Evolutionary conservation across 1,140 invertebrate species (phyloP).

Genomic region (Drosophila murphyi): DNA sequence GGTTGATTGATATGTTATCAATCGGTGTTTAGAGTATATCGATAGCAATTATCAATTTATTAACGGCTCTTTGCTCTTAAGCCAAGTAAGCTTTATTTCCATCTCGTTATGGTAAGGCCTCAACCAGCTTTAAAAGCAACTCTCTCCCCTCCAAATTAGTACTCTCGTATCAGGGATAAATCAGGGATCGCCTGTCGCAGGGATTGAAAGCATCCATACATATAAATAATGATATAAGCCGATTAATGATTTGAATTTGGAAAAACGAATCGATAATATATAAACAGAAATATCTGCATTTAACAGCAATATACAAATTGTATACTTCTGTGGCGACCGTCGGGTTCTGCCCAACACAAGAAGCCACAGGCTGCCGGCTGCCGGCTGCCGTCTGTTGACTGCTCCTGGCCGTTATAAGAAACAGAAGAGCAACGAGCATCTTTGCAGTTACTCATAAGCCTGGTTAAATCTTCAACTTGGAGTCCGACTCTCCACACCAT

Average conservation of each 20-base stretch:
- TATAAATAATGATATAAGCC: too few species aligned
- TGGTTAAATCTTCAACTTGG: constrained; percentile 16
- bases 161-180: too few species aligned
- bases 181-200: too few species aligned
- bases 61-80: not conserved
- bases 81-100: too few species aligned
- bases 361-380: constrained; percentile 1
- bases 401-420: constrained; percentile 23
- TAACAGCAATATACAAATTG: not conserved
- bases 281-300: too few species aligned
- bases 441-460: constrained; percentile 17
- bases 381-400: not conserved
- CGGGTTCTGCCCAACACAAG: constrained; percentile 10
- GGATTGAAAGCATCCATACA: too few species aligned
- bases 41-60: not conserved
- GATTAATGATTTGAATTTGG: too few species aligned
- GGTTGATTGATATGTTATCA: constrained; percentile 14
- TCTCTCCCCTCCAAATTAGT: too few species aligned
- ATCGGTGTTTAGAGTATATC: not conserved
- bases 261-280: too few species aligned
- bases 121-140: too few species aligned
- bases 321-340: constrained; percentile 1
- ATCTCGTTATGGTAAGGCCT: too few species aligned
- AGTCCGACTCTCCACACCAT: not conserved
- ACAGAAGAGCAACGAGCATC: constrained; percentile 8